Evolutionary conservation across 2,797 vertebrate species (phyloP), one percentile per base, ranked within the genome.

Genomic region (Schizopygopsis malacanthus): DNA sequence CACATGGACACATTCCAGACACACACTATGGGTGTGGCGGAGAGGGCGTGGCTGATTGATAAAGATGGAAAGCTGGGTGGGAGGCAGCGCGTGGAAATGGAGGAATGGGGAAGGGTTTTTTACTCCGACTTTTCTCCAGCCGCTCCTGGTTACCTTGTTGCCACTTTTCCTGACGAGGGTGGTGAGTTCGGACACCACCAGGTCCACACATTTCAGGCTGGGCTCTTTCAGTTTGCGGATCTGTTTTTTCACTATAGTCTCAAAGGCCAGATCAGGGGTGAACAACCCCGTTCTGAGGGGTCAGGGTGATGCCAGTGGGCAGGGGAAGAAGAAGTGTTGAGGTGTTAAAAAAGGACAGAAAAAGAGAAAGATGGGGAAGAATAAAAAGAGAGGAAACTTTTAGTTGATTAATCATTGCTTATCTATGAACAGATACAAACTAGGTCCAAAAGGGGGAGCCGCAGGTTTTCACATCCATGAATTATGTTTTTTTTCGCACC

Each of bases 211-310:
- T 95, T 97, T 97, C 95, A 97, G 94, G 94, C 96, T 97, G 63
- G 97, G 97, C 89, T 95, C 96, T 96, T 96, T 97, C 90, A 98
- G 96, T 94, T 97, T 98, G 94, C 96, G 95, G 93, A 97, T 95
- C 96, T 97, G 97, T 93, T 97, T 97, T 97, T 97, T 98, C 95
- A 97, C 97, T 92, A 97, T 97, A 92, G 96, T 95, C 94, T 97
- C 96, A 92, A 98, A 98, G 87, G 97, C 97, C 96, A 97, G 93
- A 95, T 97, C 96, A 52, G 97, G 97, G 91, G 97, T 97, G 95
- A 97, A 97, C 92, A 97, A 96, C 94, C 97, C 97, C 90, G 96
- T 97, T 96, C 97, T 97, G 95, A 90, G 85, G 69, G 81, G 78
- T n/a, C 41, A 65, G 63, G n/a, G 63, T 28, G 56, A 65, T 43